A percentile compares a stretch with the other conserved stretches of the same genome.
These are phyloP conservation scores for Artibeus lituratus DNA, from an alignment of 2,797 vertebrate genomes.

Conservation along the genomic window DNA sequence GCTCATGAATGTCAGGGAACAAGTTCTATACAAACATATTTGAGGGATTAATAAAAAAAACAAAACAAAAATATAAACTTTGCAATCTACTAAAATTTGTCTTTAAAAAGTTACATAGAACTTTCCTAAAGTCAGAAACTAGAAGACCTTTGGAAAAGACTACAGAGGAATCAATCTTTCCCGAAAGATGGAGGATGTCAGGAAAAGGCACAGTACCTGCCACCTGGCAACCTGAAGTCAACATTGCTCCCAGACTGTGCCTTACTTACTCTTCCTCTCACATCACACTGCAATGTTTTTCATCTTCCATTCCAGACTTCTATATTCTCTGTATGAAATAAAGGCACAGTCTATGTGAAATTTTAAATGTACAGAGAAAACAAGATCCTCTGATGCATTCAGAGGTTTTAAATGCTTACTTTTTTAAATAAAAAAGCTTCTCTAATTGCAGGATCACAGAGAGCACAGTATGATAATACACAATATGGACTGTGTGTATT, in stretches of 20 bases:
- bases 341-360: background rate
- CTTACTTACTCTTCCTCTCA: background rate
- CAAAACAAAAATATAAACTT: slow-evolving; percentile 10
- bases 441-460: background rate
- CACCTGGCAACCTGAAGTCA: background rate
- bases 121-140: background rate
- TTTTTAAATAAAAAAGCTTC: background rate
- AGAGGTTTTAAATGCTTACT: background rate
- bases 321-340: background rate
- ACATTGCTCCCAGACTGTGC: background rate
- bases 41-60: slow-evolving; percentile 11
- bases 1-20: slow-evolving; percentile 18
- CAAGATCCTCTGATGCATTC: background rate
- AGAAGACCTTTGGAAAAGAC: background rate
- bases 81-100: background rate
- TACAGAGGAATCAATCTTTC: background rate
- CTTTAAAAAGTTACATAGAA: background rate
- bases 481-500: background rate
- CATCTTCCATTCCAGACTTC: background rate
- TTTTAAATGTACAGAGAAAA: background rate
- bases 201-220: fast-evolving
- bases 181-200: background rate
- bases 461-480: too few relatives aligned
- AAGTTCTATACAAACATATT: slow-evolving; percentile 15
- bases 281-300: too few relatives aligned